Evolutionary conservation across 2,888 invertebrate genomes (phyloP), one percentile per base, ranked within the genome.

Genomic region (Morpho deidamia): DNA sequence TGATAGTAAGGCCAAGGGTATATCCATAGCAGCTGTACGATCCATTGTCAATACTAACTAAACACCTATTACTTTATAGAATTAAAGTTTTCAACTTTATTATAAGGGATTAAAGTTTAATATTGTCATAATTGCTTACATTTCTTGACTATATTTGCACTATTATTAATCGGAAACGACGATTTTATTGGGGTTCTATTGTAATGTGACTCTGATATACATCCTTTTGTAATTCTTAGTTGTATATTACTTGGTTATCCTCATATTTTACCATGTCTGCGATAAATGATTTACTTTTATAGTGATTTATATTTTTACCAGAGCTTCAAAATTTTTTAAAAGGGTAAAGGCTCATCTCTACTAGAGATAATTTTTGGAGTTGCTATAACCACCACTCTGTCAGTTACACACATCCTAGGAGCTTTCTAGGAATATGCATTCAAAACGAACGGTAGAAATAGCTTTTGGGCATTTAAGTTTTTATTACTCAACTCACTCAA

Each of bases 21-120:
- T 67, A 70, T 68, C 67, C 63, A 63, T 66, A 67, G 72, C 80
- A 79, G 80, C 76, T 79, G 80, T 77, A 72, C 72, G 74, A 76
- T 69, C 73, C 52, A 75, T 72, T 76, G 74, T 72, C 64, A 66
- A 55, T 53, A 56, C 23, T 58, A 62, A 56, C 67, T 65, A 67
- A 71, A 67, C 59, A 63, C 59, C 61, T 57, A 65, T 7, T 11
- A 23, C 23, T 23, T 5, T 23, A 23, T 0, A 23, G 5, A 23
- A 23, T 3, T 2, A 23, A 23, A 23, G 5, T 57, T n/a, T n/a
- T 65, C 53, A 62, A 53, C 67, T 59, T 53, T 74, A 68, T 51
- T 0, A 0, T 10, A 7, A 48, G 4, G 43, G 0, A 0, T 33
- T 63, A 70, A 62, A 65, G 57, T 45, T 57, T 55, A 61, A 53